Base-by-base conservation (phyloP, 2,888 invertebrate species). In the Athrips mouffetella region DNA sequence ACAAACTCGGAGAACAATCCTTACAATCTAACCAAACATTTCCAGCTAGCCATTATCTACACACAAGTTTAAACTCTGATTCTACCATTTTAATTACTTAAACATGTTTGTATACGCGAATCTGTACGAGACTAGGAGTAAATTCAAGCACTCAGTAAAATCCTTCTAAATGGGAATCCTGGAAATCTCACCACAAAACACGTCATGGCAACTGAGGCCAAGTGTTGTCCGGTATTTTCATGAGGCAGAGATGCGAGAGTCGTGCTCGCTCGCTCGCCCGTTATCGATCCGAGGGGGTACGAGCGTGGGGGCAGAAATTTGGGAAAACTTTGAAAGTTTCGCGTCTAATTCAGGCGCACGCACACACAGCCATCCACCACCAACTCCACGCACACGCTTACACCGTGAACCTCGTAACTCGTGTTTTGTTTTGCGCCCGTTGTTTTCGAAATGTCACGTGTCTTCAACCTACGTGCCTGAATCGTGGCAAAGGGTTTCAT, bases 271-370 rank as follows among this genome's bases (percentile, higher is more conserved):
- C 73, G 79, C 80, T 77, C 78, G 79, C 80, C 70, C 75, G 82
- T 62, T 86, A 87, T 87, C 85, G 85, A 84, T 84, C 85, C 72
- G 61, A 69, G 67, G 65, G 68, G 68, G 58, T n/a, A 70, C 71
- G 65, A 70, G 65, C 59, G 70, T 74, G 83, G 77, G 78, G 83
- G 80, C 76, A 79, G 77, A 85, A 88, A 88, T 87, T 88, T 87
- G 87, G 88, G 88, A 88, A 88, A 88, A 88, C 88, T 88, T 88
- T 86, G 87, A 88, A 88, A 88, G 88, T 88, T 88, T 87, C 82
- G 81, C 88, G 87, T 88, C 87, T 88, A 88, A 87, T 88, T 88
- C 88, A 87, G 84, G 88, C 87, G 85, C 86, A 85, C 88, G 84
- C 88, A 88, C 88, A 88, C 88, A 88, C 86, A 78, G 58, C 57